phyloP scores from a whole-genome alignment of 2,888 invertebrate genomes.

The Pteria penguin region DNA sequence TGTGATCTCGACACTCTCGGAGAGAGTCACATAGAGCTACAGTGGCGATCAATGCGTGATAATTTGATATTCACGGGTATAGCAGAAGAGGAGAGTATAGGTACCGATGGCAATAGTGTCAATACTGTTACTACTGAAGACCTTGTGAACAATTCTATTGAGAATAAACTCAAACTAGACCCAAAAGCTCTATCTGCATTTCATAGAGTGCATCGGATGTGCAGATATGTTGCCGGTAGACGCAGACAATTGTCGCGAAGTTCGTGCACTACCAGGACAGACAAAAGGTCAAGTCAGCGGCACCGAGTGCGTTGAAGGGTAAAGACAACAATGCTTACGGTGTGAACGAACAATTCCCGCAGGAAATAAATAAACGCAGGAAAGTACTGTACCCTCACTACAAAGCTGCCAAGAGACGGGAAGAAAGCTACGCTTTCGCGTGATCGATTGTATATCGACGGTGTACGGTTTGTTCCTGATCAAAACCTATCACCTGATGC shows the following conservation, averaged over 20 bases:
- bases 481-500: background rate
- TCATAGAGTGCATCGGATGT: constrained; percentile 28
- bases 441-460: background rate
- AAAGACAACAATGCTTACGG: constrained; percentile 1
- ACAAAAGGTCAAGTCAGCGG: constrained; percentile 1
- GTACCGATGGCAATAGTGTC: constrained; percentile 17
- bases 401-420: constrained; percentile 14
- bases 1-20: background rate
- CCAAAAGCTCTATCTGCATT: background rate
- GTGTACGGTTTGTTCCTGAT: background rate
- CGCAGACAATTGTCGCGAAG: constrained; percentile 32
- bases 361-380: constrained; percentile 13
- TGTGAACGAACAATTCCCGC: constrained; percentile 29
- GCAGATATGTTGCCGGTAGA: background rate
- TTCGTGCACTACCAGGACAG: constrained; percentile 29
- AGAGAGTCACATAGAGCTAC: constrained; percentile 13
- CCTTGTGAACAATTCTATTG: constrained; percentile 1
- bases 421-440: background rate
- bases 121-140: constrained; percentile 16
- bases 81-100: constrained; percentile 8
- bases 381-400: constrained; percentile 15
- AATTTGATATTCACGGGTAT: too few relatives aligned
- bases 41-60: too few relatives aligned
- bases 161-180: constrained; percentile 21
- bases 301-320: constrained; percentile 6